Percentiles rank a stretch among this genome's conserved stretches.
Conservation (phyloP, 2,888 invertebrate genomes). For the Tipula lateralis region DNA sequence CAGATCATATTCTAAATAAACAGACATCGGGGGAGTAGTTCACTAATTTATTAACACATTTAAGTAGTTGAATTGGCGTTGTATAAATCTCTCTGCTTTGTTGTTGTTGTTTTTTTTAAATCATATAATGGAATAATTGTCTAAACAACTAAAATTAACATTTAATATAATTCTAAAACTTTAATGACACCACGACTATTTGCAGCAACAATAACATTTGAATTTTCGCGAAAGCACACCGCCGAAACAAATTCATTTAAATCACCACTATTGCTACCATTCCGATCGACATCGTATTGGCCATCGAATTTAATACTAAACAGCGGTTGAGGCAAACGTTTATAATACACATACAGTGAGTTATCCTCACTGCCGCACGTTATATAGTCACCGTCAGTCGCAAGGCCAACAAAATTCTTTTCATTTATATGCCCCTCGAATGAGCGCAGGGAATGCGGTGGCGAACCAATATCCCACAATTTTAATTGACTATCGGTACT, state of each 20-base stretch:
- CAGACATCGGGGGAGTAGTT: no score
- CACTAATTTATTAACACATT: not conserved
- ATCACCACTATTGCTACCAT: constrained; percentile 53
- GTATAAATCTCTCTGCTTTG: not conserved
- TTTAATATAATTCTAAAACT: constrained; percentile 69
- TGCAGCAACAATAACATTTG: constrained; percentile 83
- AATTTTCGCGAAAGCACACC: constrained; percentile 85
- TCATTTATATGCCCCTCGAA: constrained; percentile 91
- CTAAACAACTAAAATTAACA: not conserved
- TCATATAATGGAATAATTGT: not conserved
- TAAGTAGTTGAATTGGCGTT: not conserved
- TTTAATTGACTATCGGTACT: constrained; percentile 88
- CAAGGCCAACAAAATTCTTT: constrained; percentile 92
- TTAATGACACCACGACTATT: constrained; percentile 93
- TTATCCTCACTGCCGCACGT: constrained; percentile 96
- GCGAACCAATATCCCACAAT: constrained; percentile 78
- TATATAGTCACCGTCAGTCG: constrained; percentile 86
- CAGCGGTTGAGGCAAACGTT: constrained; percentile 79
- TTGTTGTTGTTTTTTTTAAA: not conserved
- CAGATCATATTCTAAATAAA: not conserved
- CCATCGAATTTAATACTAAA: constrained; percentile 80
- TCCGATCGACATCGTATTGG: constrained; percentile 28
- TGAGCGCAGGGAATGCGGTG: constrained; percentile 72
- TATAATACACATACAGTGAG: constrained; percentile 86
- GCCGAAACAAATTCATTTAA: constrained; percentile 91